A percentile compares a stretch with the other conserved stretches of the same genome.
phyloP scores from a whole-genome alignment of 2,888 invertebrate genomes.

The Cyclophora punctaria region DNA sequence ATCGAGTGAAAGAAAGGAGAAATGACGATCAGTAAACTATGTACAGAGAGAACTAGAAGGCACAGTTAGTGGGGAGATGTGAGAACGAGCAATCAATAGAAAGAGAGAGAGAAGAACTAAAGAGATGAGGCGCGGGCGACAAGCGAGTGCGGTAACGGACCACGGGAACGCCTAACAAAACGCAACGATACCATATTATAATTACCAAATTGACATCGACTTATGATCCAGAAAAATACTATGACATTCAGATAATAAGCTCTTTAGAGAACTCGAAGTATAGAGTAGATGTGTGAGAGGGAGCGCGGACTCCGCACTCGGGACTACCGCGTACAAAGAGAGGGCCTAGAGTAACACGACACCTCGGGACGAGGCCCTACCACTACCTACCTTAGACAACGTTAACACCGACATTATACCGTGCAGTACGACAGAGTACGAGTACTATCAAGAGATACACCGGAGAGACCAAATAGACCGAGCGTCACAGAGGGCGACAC shows the following conservation, averaged over 20 bases:
- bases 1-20: constrained; percentile 20
- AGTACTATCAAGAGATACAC: too few relatives aligned
- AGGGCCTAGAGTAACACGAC: not conserved
- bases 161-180: too few relatives aligned
- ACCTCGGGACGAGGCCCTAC: constrained; percentile 8
- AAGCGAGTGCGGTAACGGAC: not conserved
- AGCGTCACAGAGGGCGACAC: constrained; percentile 23
- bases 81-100: constrained; percentile 22
- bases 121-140: too few relatives aligned
- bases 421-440: constrained; percentile 36
- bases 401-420: constrained; percentile 52
- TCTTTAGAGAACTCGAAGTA: not conserved
- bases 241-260: not conserved
- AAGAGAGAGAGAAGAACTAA: not conserved
- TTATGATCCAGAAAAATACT: too few relatives aligned
- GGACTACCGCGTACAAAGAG: too few relatives aligned
- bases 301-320: not conserved
- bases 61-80: constrained; percentile 58
- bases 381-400: constrained; percentile 45
- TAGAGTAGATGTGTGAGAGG: not conserved
- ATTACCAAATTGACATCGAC: too few relatives aligned
- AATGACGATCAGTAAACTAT: constrained; percentile 37
- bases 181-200: not conserved
- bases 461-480: constrained; percentile 26
- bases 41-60: constrained; percentile 67